phyloP scores from a whole-genome alignment of 2,888 invertebrate species.

The Andrena marginata region DNA sequence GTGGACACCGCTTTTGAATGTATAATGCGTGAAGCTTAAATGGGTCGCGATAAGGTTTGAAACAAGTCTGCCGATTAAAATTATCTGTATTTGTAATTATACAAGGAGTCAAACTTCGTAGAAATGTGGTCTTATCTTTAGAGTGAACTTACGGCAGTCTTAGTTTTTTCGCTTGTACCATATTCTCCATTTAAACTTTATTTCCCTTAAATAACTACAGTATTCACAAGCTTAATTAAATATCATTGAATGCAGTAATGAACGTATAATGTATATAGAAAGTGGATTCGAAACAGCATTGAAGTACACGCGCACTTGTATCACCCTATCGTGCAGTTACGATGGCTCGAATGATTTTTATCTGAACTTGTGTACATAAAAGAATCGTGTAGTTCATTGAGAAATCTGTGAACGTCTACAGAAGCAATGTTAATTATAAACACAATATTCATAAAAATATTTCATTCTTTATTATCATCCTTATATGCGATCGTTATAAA shows the following conservation, averaged over 20 bases:
- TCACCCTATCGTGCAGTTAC: conserved; percentile 35
- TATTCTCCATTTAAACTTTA: conserved; percentile 26
- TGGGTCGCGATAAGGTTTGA: conserved; percentile 9
- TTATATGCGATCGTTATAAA: conserved; percentile 38
- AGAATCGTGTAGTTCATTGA: conserved; percentile 28
- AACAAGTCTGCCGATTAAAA: conserved; percentile 12
- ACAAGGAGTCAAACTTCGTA: conserved; percentile 15
- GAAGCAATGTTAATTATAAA: conserved; percentile 32
- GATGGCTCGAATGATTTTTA: conserved; percentile 25
- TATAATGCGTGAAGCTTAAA: not conserved
- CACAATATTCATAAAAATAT: conserved; percentile 43
- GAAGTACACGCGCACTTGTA: conserved; percentile 2
- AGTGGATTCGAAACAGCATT: conserved; percentile 29
- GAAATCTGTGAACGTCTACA: conserved; percentile 24
- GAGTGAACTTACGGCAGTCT: conserved; percentile 16
- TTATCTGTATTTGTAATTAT: conserved; percentile 13
- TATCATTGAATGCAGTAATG: conserved; percentile 41
- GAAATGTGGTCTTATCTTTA: conserved; percentile 3
- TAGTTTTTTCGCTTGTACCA: conserved; percentile 34
- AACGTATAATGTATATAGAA: conserved; percentile 25
- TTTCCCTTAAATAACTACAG: conserved; percentile 39
- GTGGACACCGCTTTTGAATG: not conserved
- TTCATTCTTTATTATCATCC: conserved; percentile 16
- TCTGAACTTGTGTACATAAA: conserved; percentile 26
- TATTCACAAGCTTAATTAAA: conserved; percentile 53